Percentiles rank a stretch among this genome's conserved stretches.
Conservation (phyloP, 2,888 invertebrate species). For the Nemurella pictetii region DNA sequence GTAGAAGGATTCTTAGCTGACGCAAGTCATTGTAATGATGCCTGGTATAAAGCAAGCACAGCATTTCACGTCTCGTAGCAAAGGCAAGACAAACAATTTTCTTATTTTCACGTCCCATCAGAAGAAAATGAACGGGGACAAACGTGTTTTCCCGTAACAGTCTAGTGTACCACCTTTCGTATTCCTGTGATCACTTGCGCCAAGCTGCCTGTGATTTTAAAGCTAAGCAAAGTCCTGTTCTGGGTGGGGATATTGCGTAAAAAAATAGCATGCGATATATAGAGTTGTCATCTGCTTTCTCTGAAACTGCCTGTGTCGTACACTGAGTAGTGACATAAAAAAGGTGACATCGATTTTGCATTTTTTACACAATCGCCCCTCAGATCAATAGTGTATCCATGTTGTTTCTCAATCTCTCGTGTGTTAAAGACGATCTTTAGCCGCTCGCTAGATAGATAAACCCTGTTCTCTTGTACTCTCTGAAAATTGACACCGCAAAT, state of each 20-base stretch:
- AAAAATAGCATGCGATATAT: too few species aligned
- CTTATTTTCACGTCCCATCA: background rate
- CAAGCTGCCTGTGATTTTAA: background rate
- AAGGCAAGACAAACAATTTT: background rate
- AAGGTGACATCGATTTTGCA: too few species aligned
- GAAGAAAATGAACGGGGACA: background rate
- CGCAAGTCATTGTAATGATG: background rate
- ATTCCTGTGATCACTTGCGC: background rate
- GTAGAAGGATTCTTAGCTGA: background rate
- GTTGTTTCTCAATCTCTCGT: background rate
- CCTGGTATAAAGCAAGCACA: background rate
- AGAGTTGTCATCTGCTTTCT: too few species aligned
- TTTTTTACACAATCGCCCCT: too few species aligned
- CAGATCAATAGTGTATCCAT: background rate
- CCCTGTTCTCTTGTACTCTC: constrained; percentile 3
- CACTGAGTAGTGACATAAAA: too few species aligned
- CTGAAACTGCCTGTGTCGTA: too few species aligned
- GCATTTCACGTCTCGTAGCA: background rate
- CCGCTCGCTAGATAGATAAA: background rate
- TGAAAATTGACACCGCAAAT: constrained; percentile 34
- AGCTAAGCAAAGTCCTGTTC: background rate
- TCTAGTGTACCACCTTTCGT: background rate
- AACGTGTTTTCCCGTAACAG: background rate
- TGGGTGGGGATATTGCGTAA: too few species aligned
- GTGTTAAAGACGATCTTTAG: background rate